A percentile compares a stretch with the other conserved stretches of the same genome.
These are phyloP conservation scores for Euzophera pinguis DNA, from an alignment of 2,888 invertebrate species.

Conservation along the genomic window DNA sequence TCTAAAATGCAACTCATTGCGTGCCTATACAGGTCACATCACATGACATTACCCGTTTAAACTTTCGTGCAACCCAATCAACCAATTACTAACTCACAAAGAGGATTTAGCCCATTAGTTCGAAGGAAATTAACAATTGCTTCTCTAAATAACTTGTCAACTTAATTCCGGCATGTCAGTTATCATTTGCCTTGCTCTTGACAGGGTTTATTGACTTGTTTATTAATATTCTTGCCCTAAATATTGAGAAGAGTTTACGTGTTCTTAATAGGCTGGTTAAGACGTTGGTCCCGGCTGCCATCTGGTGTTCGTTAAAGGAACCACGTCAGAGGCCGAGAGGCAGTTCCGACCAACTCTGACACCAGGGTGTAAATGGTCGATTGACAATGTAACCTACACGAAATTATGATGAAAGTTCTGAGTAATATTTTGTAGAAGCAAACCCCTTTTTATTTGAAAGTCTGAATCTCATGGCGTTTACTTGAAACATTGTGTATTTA, in stretches of 20 bases:
- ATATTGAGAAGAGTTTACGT: conserved; percentile 16
- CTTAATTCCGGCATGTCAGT: conserved; percentile 72
- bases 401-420: no score
- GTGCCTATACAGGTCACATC: conserved; percentile 7
- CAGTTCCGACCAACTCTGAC: no score
- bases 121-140: conserved; percentile 79
- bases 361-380: no score
- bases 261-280: no score
- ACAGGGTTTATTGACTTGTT: conserved; percentile 53
- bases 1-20: background rate
- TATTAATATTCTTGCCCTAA: conserved; percentile 38
- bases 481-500: no score
- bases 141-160: conserved; percentile 73
- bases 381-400: no score
- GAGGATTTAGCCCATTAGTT: conserved; percentile 76
- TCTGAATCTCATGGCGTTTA: no score
- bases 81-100: conserved; percentile 65
- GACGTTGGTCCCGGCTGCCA: no score
- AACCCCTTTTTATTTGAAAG: no score
- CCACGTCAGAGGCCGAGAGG: no score
- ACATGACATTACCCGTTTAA: conserved; percentile 11
- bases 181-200: conserved; percentile 58
- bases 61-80: conserved; percentile 47
- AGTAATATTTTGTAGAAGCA: no score
- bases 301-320: no score